phyloP scores from a whole-genome alignment of 2,797 vertebrate species.

The Microhierax caerulescens region DNA sequence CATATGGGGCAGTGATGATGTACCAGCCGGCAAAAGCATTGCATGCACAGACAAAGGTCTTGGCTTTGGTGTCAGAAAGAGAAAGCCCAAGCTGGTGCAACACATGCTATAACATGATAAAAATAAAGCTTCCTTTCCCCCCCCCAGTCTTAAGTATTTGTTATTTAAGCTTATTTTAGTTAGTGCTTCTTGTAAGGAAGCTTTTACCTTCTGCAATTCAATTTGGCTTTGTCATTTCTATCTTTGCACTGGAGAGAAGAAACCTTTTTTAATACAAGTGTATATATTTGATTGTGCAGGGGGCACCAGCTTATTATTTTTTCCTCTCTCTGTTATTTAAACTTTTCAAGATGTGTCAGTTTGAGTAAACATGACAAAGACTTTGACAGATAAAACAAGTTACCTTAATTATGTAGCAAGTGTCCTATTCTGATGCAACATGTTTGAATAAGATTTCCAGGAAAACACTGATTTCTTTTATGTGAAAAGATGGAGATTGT shows the following conservation, averaged over 20 bases:
- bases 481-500: background rate
- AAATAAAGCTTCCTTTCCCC: background rate
- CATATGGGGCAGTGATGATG: background rate
- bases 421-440: background rate
- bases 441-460: background rate
- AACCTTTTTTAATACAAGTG: background rate
- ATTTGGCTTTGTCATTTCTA: background rate
- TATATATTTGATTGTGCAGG: background rate
- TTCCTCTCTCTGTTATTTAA: background rate
- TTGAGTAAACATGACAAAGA: background rate
- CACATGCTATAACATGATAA: background rate
- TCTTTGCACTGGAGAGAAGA: background rate
- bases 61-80: constrained; percentile 12
- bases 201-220: background rate
- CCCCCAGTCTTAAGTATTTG: background rate
- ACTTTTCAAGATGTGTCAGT: background rate
- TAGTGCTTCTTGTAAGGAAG: background rate
- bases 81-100: background rate
- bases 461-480: background rate
- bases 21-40: background rate
- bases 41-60: background rate
- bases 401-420: background rate
- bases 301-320: background rate
- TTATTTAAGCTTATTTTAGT: background rate
- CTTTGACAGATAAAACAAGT: background rate